A percentile compares a stretch with the other conserved stretches of the same genome.
phyloP scores from a whole-genome alignment of 2,113 vertebrate species.

The Ageneiosus marmoratus region DNA sequence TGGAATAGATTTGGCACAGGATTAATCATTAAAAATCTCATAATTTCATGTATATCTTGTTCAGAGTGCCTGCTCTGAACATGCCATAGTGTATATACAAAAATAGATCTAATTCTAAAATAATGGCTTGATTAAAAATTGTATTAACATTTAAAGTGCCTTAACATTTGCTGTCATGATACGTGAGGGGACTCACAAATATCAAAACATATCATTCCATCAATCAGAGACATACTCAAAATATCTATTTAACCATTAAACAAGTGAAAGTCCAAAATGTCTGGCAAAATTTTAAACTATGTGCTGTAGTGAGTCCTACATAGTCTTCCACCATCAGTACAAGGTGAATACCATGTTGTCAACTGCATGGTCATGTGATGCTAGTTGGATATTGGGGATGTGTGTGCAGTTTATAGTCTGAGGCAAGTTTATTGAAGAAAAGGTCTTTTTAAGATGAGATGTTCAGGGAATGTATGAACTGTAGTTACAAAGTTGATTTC shows the following conservation, averaged over 20 bases:
- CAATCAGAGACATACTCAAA: background rate
- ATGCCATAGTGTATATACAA: slow-evolving; percentile 33
- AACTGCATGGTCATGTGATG: background rate
- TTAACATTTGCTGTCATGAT: slow-evolving; percentile 17
- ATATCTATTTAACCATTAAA: background rate
- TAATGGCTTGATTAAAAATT: slow-evolving; percentile 23
- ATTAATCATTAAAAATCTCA: slow-evolving; percentile 9
- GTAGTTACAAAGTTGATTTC: background rate
- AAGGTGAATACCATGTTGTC: background rate
- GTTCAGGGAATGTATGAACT: background rate
- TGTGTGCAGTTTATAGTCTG: background rate
- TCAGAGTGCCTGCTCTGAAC: slow-evolving; percentile 78
- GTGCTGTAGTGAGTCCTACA: background rate
- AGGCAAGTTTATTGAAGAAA: background rate
- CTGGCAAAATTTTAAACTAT: background rate
- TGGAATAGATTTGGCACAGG: background rate
- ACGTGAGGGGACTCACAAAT: background rate
- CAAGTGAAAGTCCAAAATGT: background rate
- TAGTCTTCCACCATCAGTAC: background rate
- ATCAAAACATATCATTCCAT: background rate
- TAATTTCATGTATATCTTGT: slow-evolving; percentile 28
- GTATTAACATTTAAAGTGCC: slow-evolving; percentile 27
- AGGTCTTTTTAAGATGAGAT: background rate
- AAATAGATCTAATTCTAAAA: slow-evolving; percentile 32
- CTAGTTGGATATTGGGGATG: background rate